Evolutionary conservation across 2,113 vertebrate species (phyloP).

Genomic region (Amblyornis subalaris): DNA sequence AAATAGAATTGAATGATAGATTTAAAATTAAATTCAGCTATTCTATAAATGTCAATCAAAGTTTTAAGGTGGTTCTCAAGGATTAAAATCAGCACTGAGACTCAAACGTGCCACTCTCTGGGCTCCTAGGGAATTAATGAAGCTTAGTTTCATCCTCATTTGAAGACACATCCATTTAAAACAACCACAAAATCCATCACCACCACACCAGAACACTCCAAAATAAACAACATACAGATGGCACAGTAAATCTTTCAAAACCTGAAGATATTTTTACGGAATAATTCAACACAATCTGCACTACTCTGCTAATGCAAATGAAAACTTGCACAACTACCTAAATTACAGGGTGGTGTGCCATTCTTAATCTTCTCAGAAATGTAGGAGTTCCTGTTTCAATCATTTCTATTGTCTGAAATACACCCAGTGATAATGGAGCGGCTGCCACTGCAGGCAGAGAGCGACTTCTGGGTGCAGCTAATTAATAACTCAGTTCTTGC

Average conservation of each 20-base stretch:
- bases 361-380: constrained; percentile 37
- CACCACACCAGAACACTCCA: neutral
- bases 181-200: constrained; percentile 7
- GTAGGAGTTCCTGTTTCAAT: constrained; percentile 58
- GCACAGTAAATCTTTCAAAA: neutral
- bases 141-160: neutral
- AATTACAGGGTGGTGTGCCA: constrained; percentile 63
- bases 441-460: constrained; percentile 28
- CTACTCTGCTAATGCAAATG: constrained; percentile 48
- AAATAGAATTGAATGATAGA: neutral
- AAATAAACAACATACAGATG: neutral
- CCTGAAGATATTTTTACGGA: constrained; percentile 1
- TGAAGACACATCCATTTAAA: neutral
- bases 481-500: constrained; percentile 15
- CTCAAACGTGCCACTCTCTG: neutral
- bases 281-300: constrained; percentile 7
- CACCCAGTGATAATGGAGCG: constrained; percentile 12
- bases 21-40: constrained; percentile 21
- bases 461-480: neutral
- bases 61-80: constrained; percentile 12
- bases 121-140: neutral
- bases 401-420: constrained; percentile 49
- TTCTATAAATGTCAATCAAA: constrained; percentile 3
- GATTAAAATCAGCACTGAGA: neutral
- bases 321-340: constrained; percentile 40